Evolutionary conservation across 2,888 invertebrate species (phyloP).

Genomic region (Silvanus unidentatus): DNA sequence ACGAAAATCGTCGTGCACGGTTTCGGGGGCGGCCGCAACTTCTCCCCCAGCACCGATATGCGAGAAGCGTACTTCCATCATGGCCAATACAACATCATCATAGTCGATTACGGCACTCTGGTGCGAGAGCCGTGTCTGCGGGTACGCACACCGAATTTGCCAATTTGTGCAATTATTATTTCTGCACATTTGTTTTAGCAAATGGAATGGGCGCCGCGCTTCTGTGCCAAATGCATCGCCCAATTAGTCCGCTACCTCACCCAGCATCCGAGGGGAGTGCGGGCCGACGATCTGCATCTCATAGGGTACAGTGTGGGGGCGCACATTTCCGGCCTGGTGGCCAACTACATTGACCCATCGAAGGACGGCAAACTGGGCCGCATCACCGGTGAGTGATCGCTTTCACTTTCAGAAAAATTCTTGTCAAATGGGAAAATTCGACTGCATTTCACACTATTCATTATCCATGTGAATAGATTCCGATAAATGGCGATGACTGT

Average conservation of each 20-base stretch:
- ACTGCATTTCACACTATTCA: no score
- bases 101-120: constrained; percentile 76
- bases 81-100: constrained; percentile 79
- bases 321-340: constrained; percentile 76
- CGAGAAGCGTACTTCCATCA: constrained; percentile 73
- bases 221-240: constrained; percentile 65
- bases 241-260: constrained; percentile 74
- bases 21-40: constrained; percentile 77
- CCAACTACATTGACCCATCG: constrained; percentile 71
- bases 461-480: no score
- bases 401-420: constrained; percentile 6
- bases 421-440: no score
- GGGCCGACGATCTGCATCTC: constrained; percentile 69
- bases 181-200: constrained; percentile 26
- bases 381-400: constrained; percentile 59
- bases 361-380: constrained; percentile 72
- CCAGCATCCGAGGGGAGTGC: constrained; percentile 69
- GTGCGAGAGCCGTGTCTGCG: constrained; percentile 79
- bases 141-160: constrained; percentile 23
- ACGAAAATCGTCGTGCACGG: constrained; percentile 89
- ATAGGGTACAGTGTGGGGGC: constrained; percentile 85
- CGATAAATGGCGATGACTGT: no score
- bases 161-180: not conserved
- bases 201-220: constrained; percentile 47
- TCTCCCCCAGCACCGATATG: constrained; percentile 79